Conservation (phyloP, 1,140 invertebrate genomes). For the Dendrolimus kikuchii region DNA sequence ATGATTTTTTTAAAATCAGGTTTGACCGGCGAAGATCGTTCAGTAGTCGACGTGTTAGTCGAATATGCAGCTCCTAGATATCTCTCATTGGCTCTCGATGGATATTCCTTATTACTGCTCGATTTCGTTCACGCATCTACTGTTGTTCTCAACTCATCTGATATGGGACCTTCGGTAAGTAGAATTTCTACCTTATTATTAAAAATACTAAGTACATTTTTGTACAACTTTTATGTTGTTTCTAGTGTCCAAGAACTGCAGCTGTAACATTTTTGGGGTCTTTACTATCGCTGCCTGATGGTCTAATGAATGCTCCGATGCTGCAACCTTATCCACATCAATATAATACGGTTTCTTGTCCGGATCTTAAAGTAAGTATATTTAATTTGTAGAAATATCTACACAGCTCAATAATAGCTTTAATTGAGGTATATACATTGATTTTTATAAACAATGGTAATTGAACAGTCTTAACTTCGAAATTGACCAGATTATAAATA, state of each 20-base stretch:
- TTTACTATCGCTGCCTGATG: slow-evolving; percentile 86
- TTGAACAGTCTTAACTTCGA: no score
- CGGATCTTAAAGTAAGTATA: slow-evolving; percentile 82
- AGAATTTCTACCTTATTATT: not conserved
- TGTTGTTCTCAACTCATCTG: slow-evolving; percentile 85
- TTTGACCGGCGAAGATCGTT: slow-evolving; percentile 75
- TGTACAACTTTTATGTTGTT: slow-evolving; percentile 7
- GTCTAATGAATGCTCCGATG: slow-evolving; percentile 83
- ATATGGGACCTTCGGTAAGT: slow-evolving; percentile 80
- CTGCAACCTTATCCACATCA: slow-evolving; percentile 83
- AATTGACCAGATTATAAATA: no score
- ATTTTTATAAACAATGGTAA: no score
- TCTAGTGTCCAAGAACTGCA: slow-evolving; percentile 87
- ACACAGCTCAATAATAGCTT: not conserved
- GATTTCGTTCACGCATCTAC: slow-evolving; percentile 95
- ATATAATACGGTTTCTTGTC: slow-evolving; percentile 80
- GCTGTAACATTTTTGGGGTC: slow-evolving; percentile 93
- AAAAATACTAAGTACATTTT: not conserved
- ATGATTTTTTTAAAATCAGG: slow-evolving; percentile 38
- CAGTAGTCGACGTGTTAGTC: slow-evolving; percentile 75
- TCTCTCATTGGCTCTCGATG: slow-evolving; percentile 90
- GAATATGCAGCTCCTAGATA: slow-evolving; percentile 85
- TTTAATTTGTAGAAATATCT: not conserved
- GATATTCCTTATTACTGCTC: slow-evolving; percentile 88
- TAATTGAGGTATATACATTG: no score